phyloP scores from a whole-genome alignment of 2,797 vertebrate species.

The Malacoraja senta region DNA sequence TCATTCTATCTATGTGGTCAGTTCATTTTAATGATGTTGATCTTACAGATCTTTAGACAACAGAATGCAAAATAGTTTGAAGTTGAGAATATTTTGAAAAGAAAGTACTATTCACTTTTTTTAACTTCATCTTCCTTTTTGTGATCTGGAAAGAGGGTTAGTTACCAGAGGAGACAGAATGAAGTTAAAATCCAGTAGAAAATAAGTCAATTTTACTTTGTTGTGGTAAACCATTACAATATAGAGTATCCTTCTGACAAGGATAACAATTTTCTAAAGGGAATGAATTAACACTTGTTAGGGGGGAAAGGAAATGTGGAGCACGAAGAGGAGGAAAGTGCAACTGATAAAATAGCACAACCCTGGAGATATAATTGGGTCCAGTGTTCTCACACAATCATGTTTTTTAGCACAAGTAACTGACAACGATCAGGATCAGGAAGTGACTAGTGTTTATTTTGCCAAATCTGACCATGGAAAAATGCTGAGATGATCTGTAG shows the following conservation, averaged over 20 bases:
- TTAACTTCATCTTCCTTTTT: neutral
- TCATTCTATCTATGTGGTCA: no score
- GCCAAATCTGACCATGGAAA: neutral
- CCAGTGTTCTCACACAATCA: neutral
- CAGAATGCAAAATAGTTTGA: neutral
- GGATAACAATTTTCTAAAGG: no score
- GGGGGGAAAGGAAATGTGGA: no score
- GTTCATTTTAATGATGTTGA: no score
- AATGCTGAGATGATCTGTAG: neutral
- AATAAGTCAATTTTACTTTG: neutral
- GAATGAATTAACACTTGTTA: no score
- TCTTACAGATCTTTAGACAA: no score
- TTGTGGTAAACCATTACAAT: neutral
- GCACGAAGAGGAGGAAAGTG: no score
- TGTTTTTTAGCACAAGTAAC: neutral
- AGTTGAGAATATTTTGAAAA: neutral
- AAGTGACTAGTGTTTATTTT: neutral
- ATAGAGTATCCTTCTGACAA: neutral
- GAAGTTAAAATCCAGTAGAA: neutral
- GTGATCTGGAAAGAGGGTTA: neutral
- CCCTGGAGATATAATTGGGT: neutral
- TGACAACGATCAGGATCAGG: neutral
- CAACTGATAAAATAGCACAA: neutral
- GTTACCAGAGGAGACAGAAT: neutral
- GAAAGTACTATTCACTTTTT: neutral